These are phyloP conservation scores for Melieria crassipennis DNA, from an alignment of 2,888 invertebrate species.

Conservation along the genomic window DNA sequence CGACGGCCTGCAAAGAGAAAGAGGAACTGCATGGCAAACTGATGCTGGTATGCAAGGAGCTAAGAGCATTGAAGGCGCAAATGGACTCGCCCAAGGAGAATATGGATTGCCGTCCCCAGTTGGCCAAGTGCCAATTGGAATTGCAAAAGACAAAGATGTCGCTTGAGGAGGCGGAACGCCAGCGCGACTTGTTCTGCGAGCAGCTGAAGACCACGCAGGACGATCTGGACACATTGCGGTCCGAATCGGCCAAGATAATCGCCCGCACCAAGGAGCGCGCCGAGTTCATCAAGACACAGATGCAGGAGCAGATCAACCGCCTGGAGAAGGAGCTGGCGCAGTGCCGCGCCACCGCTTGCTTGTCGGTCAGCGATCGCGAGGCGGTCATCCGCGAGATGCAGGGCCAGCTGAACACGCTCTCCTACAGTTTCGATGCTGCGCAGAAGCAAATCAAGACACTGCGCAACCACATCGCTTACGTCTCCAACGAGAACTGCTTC, in stretches of 20 bases:
- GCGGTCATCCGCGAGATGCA: slow-evolving; percentile 64
- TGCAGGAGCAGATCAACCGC: slow-evolving; percentile 58
- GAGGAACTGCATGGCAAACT: slow-evolving; percentile 59
- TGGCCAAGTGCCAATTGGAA: slow-evolving; percentile 56
- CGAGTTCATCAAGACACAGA: slow-evolving; percentile 52
- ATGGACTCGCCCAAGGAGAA: slow-evolving; percentile 39
- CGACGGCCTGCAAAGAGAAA: slow-evolving; percentile 57
- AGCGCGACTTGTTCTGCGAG: slow-evolving; percentile 59
- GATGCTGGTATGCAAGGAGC: slow-evolving; percentile 60
- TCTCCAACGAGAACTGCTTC: slow-evolving; percentile 63
- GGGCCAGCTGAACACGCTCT: slow-evolving; percentile 60
- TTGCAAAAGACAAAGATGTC: slow-evolving; percentile 49
- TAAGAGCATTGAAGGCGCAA: slow-evolving; percentile 53
- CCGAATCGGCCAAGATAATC: slow-evolving; percentile 64
- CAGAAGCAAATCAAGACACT: slow-evolving; percentile 64
- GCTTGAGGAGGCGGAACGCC: slow-evolving; percentile 54
- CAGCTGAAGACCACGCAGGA: slow-evolving; percentile 56
- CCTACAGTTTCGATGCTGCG: slow-evolving; percentile 63
- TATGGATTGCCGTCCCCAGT: slow-evolving; percentile 53
- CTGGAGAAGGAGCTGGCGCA: slow-evolving; percentile 63
- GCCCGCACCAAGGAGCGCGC: slow-evolving; percentile 62
- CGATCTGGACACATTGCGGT: slow-evolving; percentile 61
- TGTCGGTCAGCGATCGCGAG: slow-evolving; percentile 63
- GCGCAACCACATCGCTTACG: slow-evolving; percentile 61
- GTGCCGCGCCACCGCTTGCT: slow-evolving; percentile 61